phyloP scores from a whole-genome alignment of 2,888 invertebrate species.

The Cordilura impudica region DNA sequence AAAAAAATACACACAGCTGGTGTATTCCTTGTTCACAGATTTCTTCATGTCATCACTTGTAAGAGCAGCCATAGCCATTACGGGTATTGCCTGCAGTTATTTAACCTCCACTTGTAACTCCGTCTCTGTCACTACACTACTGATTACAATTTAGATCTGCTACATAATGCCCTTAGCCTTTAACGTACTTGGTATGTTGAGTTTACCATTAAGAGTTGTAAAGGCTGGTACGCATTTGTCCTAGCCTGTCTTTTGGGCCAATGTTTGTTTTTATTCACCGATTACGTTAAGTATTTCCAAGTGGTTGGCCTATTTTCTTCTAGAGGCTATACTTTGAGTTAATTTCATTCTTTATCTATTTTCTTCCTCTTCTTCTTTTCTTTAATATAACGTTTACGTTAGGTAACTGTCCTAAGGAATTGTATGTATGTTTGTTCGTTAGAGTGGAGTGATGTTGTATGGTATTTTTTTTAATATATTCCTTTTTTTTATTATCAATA shows the following conservation, averaged over 20 bases:
- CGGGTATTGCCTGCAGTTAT: conserved; percentile 49
- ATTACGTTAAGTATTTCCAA: conserved; percentile 49
- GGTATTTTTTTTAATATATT: no score
- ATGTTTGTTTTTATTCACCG: conserved; percentile 7
- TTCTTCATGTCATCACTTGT: conserved; percentile 55
- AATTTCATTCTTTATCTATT: conserved; percentile 14
- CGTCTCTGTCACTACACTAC: conserved; percentile 34
- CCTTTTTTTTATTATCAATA: no score
- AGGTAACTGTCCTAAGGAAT: no score
- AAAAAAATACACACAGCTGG: conserved; percentile 54
- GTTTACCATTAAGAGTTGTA: conserved; percentile 53
- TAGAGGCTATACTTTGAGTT: conserved; percentile 37
- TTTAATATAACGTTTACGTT: not conserved
- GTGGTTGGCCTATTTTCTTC: conserved; percentile 43
- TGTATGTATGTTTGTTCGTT: no score
- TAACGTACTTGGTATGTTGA: conserved; percentile 47
- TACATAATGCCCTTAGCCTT: conserved; percentile 29
- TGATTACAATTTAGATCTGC: conserved; percentile 26
- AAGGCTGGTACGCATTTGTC: not conserved
- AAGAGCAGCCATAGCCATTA: conserved; percentile 42
- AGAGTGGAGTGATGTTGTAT: no score
- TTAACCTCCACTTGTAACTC: conserved; percentile 59
- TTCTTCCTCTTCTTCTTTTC: conserved; percentile 11
- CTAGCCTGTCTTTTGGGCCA: conserved; percentile 16
- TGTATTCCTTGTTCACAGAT: conserved; percentile 53